Percentiles rank a stretch among this genome's conserved stretches.
phyloP scores from a whole-genome alignment of 2,797 vertebrate species.

The Falco peregrinus region DNA sequence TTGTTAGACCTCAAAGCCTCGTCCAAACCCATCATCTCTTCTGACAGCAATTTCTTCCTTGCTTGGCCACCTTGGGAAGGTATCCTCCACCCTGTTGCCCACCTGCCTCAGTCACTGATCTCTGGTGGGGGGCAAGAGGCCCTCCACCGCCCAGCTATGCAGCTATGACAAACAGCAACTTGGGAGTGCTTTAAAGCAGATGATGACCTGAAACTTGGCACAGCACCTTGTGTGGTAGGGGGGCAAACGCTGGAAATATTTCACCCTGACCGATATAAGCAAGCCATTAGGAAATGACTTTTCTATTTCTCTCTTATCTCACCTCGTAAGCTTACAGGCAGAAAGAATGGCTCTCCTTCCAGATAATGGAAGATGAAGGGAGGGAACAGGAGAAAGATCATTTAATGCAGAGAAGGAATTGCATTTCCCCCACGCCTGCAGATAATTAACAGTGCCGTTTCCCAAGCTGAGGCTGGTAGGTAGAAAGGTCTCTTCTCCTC shows the following conservation, averaged over 20 bases:
- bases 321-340: not conserved
- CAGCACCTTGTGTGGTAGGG: not conserved
- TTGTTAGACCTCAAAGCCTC: not conserved
- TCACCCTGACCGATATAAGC: not conserved
- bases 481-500: not conserved
- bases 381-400: not conserved
- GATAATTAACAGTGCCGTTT: not conserved
- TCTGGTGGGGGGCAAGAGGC: not conserved
- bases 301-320: constrained; percentile 9
- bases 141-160: not conserved
- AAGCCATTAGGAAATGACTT: not conserved
- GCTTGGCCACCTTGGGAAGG: not conserved
- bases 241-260: not conserved
- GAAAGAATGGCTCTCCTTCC: not conserved
- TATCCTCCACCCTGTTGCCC: not conserved
- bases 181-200: not conserved
- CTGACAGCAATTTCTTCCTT: not conserved
- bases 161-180: not conserved
- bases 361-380: not conserved
- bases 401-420: not conserved
- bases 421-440: fast-evolving
- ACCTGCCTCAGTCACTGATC: not conserved
- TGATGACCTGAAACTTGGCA: not conserved
- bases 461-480: not conserved
- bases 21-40: not conserved